Evolutionary conservation across 1,140 invertebrate genomes (phyloP), one percentile per base, ranked within the genome.

Genomic region (Tetranychus urticae): DNA sequence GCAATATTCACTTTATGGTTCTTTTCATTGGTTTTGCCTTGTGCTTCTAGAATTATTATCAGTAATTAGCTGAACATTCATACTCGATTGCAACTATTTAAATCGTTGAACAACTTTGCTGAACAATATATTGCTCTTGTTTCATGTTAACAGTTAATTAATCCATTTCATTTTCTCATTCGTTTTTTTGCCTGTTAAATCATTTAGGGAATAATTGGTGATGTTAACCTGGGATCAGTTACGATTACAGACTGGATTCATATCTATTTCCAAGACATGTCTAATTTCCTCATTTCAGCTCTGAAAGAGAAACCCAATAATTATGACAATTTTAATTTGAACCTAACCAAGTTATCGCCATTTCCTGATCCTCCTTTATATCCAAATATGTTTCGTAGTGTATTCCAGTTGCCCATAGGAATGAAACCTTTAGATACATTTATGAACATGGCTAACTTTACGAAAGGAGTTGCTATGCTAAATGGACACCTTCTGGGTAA

Each of bases 401-500:
- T 5, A 6, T 42, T 42, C 10, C 39, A 42, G 10, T 10, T 42
- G 5, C 39, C 39, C 10, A 10, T 42, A 6, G 39, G 39, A 6
- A 10, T 42, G 5, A 42, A 42, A 42, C 39, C 39, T 6, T n/a
- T 8, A n/a, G 82, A 85, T 66, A 82, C 82, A 2, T 85, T 78
- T 69, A 68, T 85, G 1, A 77, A 80, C 67, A 71, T 80, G 7
- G 74, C 72, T 42, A 78, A 78, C 47, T 84, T 81, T 81, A 76
- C 74, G 59, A 85, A 84, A 77, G 84, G 84, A 33, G 73, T 82
- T 31, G 77, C 79, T 34, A 84, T 79, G 71, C 70, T 87, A 1
- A 88, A 87, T 68, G 79, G 77, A 2, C 72, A 79, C 64, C 84
- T 84, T 70, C 70, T 87, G 47, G 84, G 85, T 1, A 74, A 83